These are phyloP conservation scores for Hydriomena furcata DNA, from an alignment of 2,888 invertebrate species.

Conservation along the genomic window DNA sequence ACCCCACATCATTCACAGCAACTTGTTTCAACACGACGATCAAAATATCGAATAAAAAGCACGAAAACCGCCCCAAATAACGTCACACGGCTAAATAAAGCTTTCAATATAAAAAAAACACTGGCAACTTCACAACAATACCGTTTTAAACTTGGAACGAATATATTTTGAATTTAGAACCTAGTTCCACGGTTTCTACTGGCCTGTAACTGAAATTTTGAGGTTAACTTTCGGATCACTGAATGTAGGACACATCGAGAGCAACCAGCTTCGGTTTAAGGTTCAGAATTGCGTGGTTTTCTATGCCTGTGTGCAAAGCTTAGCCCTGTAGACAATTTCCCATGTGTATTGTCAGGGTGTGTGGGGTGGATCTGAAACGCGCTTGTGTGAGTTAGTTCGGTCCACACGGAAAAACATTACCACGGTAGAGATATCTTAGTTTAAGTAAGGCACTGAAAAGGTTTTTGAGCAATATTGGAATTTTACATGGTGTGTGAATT, in stretches of 20 bases:
- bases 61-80: conserved; percentile 27
- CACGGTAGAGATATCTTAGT: conserved; percentile 31
- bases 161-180: conserved; percentile 37
- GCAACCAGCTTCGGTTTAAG: conserved; percentile 52
- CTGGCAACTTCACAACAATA: conserved; percentile 4
- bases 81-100: background rate
- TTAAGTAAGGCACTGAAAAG: too few species aligned
- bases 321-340: conserved; percentile 43
- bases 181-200: conserved; percentile 49
- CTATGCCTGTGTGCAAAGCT: conserved; percentile 54
- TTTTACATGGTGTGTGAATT: too few species aligned
- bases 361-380: conserved; percentile 45
- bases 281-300: conserved; percentile 58
- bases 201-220: conserved; percentile 67
- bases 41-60: conserved; percentile 22
- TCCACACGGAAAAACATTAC: conserved; percentile 44
- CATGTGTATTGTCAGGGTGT: conserved; percentile 46
- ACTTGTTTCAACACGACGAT: conserved; percentile 21
- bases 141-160: conserved; percentile 16
- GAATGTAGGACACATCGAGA: conserved; percentile 73
- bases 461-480: too few species aligned
- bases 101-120: background rate
- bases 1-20: conserved; percentile 31
- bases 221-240: conserved; percentile 76
- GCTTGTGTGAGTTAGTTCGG: conserved; percentile 53